These are phyloP conservation scores for Sarcoramphus papa DNA, from an alignment of 2,797 vertebrate genomes.

Conservation along the genomic window DNA sequence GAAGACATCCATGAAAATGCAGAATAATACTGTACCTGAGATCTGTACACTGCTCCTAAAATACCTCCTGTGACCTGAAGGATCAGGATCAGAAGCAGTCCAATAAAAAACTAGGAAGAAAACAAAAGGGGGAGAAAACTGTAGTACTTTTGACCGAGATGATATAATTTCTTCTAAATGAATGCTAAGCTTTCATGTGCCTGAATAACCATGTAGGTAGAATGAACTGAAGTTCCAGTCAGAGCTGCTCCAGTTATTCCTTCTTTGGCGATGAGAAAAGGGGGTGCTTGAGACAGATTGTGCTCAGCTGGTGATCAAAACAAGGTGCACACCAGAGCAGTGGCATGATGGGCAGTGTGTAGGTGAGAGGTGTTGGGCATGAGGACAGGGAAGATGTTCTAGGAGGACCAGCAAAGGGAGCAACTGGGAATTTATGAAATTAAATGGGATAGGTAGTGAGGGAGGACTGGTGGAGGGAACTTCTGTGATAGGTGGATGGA, in stretches of 20 bases:
- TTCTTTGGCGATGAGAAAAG: not conserved
- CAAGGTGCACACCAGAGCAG: not conserved
- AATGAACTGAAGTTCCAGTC: not conserved
- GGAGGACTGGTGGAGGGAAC: not conserved
- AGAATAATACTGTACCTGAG: slow-evolving; percentile 66
- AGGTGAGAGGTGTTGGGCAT: not conserved
- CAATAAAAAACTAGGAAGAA: slow-evolving; percentile 82
- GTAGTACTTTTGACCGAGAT: not conserved
- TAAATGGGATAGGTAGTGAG: not conserved
- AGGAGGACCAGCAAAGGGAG: not conserved
- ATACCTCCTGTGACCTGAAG: slow-evolving; percentile 82
- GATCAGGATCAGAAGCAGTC: slow-evolving; percentile 82
- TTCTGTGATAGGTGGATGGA: not conserved
- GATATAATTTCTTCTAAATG: not conserved
- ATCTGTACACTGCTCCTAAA: slow-evolving; percentile 70
- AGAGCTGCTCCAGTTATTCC: not conserved
- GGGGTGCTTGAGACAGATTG: accelerated
- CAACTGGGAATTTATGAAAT: not conserved
- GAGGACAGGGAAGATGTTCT: not conserved
- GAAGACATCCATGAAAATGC: not conserved
- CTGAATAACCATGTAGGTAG: not conserved
- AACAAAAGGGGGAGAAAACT: not conserved
- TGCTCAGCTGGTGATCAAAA: not conserved
- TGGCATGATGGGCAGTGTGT: not conserved
- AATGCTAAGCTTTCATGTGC: not conserved